Evolutionary conservation across 1,140 invertebrate genomes (phyloP), one percentile per base, ranked within the genome.

Genomic region (Charaxes varanes): DNA sequence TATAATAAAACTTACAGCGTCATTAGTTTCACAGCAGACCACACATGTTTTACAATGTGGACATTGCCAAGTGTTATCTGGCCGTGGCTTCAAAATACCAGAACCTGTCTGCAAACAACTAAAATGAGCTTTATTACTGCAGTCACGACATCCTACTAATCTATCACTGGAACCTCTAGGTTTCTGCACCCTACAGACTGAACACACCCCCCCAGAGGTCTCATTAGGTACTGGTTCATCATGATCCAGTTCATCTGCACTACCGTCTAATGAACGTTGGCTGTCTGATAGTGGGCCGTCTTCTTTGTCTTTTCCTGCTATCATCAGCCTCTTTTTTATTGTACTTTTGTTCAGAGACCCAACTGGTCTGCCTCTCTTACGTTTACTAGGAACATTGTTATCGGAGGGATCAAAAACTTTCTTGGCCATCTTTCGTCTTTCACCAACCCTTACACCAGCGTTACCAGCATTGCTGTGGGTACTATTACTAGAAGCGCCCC

Each of bases 321-420:
- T 58, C 38, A 73, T 62, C 21, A 77, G 41, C 36, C 76, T 53
- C 40, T 86, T 87, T 51, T 87, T 86, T 6, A 87, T 77, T 10
- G 86, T 83, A 6, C 84, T 77, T 67, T 87, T 88, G 48, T 88
- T 89, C 4, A 88, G 73, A 10, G 86, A 86, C 1, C 86, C 85
- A 10, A 87, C 73, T 17, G 89, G 88, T 14, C 89, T 85, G 7
- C 90, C 90, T 35, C 90, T 76, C 88, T 64, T 87, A 55, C 68
- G 61, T 89, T 63, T 87, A 62, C 65, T 88, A 84, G 90, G 90
- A 3, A 92, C 68, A 79, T 91, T 88, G 50, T 90, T 91, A 49
- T 93, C 91, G 2, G 91, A 92, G n/a, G 91, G 91, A 72, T 93
- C 91, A 64, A 92, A 92, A 0, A 93, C 91, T 78, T 91, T 91